Base-by-base conservation (phyloP, 2,113 vertebrate genomes). In the Carettochelys insculpta region DNA sequence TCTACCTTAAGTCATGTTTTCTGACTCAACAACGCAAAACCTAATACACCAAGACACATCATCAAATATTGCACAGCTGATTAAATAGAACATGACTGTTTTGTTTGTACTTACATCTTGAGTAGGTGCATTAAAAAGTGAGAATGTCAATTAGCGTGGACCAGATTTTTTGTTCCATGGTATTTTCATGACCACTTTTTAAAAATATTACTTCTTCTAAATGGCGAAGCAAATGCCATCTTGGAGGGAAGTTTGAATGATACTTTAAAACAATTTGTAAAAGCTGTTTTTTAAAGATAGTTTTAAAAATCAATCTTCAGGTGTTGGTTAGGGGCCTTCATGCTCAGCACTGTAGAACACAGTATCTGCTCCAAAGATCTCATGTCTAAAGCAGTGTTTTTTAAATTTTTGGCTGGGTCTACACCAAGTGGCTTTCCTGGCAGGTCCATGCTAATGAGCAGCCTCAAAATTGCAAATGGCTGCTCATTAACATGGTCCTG, bases 1-100 rank as follows among this genome's bases (percentile, higher is more conserved):
- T 90, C 54, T 56, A 90, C 38, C 24, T 92, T 91, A 89, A n/a
- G 80, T 52, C 88, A 54, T 4, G n/a, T 88, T 90, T 92, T 92
- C 56, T 50, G 86, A 56, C 71, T 94, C 50, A 90, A 24, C 27
- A 85, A 45, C 45, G 79, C 52, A 16, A 90, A 89, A 94, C 77
- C 48, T 81, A 91, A 93, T 89, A 94, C 94, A 93, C 6, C 10
- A 91, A 93, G 95, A 92, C 85, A 85, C 86, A 73, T 92, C 38
- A 12, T 50, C 48, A 50, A 10, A 45, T 79, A 41, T 80, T 90
- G 61, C 87, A 90, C 11, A 89, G 34, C 16, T 86, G 47, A 90
- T 88, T 94, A 79, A 93, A 79, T 88, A 89, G 94, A 94, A 77
- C 43, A 8, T 71, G 90, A 12, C 34, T 43, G 24, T 73, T 90